These are phyloP conservation scores for Takifugu bimaculatus DNA, from an alignment of 2,113 vertebrate species.

Conservation along the genomic window DNA sequence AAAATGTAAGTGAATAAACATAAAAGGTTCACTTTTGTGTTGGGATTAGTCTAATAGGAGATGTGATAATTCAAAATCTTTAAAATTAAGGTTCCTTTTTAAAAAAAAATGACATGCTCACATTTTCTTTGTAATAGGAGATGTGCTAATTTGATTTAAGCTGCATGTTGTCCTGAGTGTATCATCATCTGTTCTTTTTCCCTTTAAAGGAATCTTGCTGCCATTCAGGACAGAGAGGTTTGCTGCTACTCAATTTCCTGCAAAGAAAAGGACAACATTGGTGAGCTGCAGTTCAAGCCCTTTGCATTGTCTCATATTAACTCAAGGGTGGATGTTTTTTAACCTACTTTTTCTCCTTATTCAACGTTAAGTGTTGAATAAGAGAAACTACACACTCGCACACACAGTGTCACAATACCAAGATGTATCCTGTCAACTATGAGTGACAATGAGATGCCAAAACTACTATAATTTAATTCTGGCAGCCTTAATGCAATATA, in stretches of 20 bases:
- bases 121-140: neutral
- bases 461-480: neutral
- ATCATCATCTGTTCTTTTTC: neutral
- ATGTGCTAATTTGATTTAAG: neutral
- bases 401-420: no score
- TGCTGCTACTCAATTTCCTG: slow-evolving; percentile 85
- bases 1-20: slow-evolving; percentile 78
- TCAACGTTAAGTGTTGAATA: neutral
- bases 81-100: no score
- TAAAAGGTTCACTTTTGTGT: neutral
- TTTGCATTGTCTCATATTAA: neutral
- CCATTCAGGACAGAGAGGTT: slow-evolving; percentile 84
- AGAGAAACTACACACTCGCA: neutral
- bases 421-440: neutral
- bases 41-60: neutral
- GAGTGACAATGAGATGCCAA: neutral
- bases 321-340: neutral
- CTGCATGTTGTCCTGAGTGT: neutral
- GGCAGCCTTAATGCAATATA: neutral
- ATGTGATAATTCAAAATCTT: neutral
- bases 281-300: slow-evolving; percentile 45
- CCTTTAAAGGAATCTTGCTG: slow-evolving; percentile 77
- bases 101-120: no score
- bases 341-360: neutral
- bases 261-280: slow-evolving; percentile 85